These are phyloP conservation scores for Dyspetes luteomarginatus DNA, from an alignment of 2,888 invertebrate genomes.

Conservation along the genomic window DNA sequence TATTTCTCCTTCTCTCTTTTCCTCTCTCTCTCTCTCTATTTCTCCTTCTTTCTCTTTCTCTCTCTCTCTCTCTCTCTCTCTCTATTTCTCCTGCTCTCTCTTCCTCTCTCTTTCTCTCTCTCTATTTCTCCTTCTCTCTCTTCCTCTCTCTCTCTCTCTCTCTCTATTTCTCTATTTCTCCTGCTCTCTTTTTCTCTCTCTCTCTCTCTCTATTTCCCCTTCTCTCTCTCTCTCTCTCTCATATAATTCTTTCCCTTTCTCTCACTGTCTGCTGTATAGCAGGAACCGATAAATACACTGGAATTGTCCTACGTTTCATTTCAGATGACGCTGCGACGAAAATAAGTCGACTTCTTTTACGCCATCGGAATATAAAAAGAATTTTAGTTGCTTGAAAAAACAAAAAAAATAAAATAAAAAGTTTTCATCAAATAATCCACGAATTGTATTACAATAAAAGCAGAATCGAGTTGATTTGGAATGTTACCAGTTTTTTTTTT, in stretches of 20 bases:
- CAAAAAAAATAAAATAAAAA: not conserved
- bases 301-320: not conserved
- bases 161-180: constrained; percentile 2
- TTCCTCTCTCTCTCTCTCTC: constrained; percentile 4
- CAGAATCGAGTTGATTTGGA: not conserved
- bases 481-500: not conserved
- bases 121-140: constrained; percentile 4
- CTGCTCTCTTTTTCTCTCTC: not conserved
- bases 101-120: not conserved
- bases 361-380: not conserved
- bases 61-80: constrained; percentile 6
- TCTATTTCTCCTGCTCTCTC: not conserved
- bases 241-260: not conserved
- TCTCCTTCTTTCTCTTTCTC: not conserved
- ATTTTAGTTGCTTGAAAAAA: not conserved
- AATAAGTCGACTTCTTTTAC: not conserved
- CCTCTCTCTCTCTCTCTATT: not conserved
- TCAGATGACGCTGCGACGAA: not conserved
- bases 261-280: too few relatives aligned
- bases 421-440: not conserved
- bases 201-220: constrained; percentile 2
- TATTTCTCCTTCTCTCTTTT: not conserved
- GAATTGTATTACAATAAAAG: not conserved
- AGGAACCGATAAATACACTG: not conserved
- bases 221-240: constrained; percentile 2